Percentiles rank a stretch among this genome's conserved stretches.
Conservation (phyloP, 2,113 vertebrate species). For the Anarhynchus alexandrinus region DNA sequence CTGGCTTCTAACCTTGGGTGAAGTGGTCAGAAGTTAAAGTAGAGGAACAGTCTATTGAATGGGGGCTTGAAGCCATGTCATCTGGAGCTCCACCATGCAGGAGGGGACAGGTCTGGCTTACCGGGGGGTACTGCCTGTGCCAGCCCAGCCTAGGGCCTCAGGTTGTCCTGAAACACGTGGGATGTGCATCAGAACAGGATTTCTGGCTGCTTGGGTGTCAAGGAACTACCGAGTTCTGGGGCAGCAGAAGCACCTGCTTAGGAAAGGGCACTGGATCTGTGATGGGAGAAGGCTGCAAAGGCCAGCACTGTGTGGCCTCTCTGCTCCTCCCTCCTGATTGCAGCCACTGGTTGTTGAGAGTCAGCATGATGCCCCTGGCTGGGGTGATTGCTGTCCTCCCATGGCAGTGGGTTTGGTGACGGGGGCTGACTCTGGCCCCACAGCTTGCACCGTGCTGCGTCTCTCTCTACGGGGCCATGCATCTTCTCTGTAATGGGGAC, state of each 20-base stretch:
- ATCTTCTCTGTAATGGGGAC: accelerated
- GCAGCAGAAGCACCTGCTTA: background rate
- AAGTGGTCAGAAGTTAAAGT: background rate
- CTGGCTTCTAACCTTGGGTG: background rate
- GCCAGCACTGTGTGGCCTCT: background rate
- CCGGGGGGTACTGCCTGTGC: background rate
- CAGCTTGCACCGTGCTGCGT: accelerated
- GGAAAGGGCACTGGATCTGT: background rate
- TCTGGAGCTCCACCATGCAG: background rate
- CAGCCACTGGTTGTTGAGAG: background rate
- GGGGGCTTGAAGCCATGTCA: background rate
- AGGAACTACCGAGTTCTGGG: background rate
- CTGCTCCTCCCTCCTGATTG: background rate
- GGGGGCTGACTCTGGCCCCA: background rate
- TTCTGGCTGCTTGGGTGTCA: background rate
- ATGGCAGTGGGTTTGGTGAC: background rate
- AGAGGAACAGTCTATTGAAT: accelerated
- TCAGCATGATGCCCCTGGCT: background rate
- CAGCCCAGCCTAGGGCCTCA: background rate
- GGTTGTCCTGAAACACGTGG: accelerated
- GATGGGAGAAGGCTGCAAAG: background rate
- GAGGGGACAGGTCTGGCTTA: background rate
- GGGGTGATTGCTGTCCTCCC: background rate
- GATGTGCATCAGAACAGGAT: background rate
- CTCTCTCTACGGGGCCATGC: background rate